Conservation (phyloP, 2,113 vertebrate species). For the Dasyprocta punctata region DNA sequence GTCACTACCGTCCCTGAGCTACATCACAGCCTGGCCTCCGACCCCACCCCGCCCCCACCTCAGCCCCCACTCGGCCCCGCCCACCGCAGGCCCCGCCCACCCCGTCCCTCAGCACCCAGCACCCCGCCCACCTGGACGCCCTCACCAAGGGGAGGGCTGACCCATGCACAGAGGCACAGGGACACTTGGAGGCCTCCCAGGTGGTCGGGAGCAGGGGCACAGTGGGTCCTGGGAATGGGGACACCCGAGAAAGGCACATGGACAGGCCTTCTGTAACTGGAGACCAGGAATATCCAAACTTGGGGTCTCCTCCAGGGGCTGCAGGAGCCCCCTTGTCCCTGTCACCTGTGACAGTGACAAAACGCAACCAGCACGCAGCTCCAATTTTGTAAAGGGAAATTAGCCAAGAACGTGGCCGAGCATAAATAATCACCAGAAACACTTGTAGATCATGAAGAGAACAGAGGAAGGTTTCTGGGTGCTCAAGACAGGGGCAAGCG, state of each 20-base stretch:
- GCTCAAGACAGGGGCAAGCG: not conserved
- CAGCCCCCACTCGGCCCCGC: not conserved
- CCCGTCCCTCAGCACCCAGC: not conserved
- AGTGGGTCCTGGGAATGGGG: not conserved
- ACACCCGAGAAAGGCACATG: not conserved
- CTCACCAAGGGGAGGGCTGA: not conserved
- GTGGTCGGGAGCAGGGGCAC: not conserved
- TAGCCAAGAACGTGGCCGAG: not conserved
- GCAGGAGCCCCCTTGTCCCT: not conserved
- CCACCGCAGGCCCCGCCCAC: not conserved
- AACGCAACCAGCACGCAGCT: not conserved
- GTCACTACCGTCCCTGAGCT: not conserved
- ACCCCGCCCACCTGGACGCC: rapidly evolving
- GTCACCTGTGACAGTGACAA: not conserved
- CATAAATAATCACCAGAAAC: not conserved
- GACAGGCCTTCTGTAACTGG: not conserved
- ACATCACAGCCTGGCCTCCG: not conserved
- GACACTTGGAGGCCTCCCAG: not conserved
- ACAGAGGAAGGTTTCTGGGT: not conserved
- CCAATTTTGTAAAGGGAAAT: not conserved
- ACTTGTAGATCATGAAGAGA: not conserved
- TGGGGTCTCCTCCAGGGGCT: not conserved
- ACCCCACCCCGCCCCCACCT: not conserved
- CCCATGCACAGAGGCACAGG: not conserved
- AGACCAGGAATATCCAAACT: not conserved